Evolutionary conservation across 2,888 invertebrate species (phyloP), one percentile per base, ranked within the genome.

Genomic region (Zaprionus bogoriensis): DNA sequence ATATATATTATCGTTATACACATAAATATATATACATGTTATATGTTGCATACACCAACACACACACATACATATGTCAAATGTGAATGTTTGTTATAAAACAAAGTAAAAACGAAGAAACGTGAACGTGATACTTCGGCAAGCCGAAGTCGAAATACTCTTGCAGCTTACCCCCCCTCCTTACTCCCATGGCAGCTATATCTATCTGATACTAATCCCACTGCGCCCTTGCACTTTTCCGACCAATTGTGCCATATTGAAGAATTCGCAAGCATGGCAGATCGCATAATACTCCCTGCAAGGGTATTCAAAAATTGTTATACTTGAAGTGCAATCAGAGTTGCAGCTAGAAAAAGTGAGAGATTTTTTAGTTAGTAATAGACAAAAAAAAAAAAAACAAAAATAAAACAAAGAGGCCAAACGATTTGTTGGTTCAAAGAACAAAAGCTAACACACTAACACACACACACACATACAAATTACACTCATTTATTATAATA

Each of bases 371-470:
- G 47, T 61, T 61, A 58, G 57, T 66, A 39, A 32, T 57, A 64
- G 44, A 27, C 39, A 52, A 47, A 45, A 38, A 46, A 27, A 5
- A 1, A 36, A 9, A 20, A 32, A 42, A 23, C 27, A 12, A 19
- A 22, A 45, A 17, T 36, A 19, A 39, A 25, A 45, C 32, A 74
- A 54, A 69, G 61, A 59, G 72, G 82, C 78, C 76, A 79, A 74
- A 77, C 60, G 75, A 77, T 84, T 83, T 83, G 72, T 77, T 77
- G 74, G 84, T 75, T 80, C 77, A 60, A 67, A 77, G 73, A 87
- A 82, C 83, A 70, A 65, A 61, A 63, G 60, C 60, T 77, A 57
- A 79, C 54, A 76, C 36, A 83, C 57, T 66, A 32, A 59, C 44
- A 84, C 28, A 70, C 57, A 74, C 32, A 71, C 30, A 48, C 60